These are phyloP conservation scores for Melanotaenia duboulayi DNA, from an alignment of 2,113 vertebrate genomes.

Conservation along the genomic window DNA sequence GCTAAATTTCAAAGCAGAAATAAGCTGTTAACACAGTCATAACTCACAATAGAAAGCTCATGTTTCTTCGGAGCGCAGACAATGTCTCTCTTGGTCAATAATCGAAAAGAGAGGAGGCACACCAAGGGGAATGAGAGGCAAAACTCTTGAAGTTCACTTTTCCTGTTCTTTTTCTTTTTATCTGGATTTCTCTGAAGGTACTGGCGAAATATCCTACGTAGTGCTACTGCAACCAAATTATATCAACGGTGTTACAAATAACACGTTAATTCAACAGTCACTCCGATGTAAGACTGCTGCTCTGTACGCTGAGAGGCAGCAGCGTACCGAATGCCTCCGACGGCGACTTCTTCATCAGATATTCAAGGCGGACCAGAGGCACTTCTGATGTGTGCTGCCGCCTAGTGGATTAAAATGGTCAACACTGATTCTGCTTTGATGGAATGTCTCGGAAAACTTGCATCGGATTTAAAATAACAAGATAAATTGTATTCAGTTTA, in stretches of 20 bases:
- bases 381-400: slow-evolving; percentile 27
- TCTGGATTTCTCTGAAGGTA: neutral
- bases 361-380: neutral
- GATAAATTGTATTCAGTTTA: too few relatives aligned
- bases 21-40: neutral
- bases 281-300: slow-evolving; percentile 9
- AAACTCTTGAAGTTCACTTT: slow-evolving; percentile 44
- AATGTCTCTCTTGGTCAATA: slow-evolving; percentile 25
- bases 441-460: too few relatives aligned
- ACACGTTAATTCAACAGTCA: neutral
- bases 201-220: neutral
- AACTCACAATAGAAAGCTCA: slow-evolving; percentile 85
- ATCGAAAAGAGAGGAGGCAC: slow-evolving; percentile 30
- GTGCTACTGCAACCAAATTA: neutral
- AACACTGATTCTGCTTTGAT: neutral
- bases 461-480: too few relatives aligned
- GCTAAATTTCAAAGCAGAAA: neutral
- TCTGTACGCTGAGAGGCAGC: slow-evolving; percentile 61
- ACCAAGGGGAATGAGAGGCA: slow-evolving; percentile 13
- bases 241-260: neutral
- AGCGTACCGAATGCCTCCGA: slow-evolving; percentile 47
- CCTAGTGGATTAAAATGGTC: slow-evolving; percentile 18
- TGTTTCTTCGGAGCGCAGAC: slow-evolving; percentile 63
- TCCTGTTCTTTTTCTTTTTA: slow-evolving; percentile 15
- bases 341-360: slow-evolving; percentile 61